Base-by-base conservation (phyloP, 1,140 invertebrate species). In the Goniozus legneri region DNA sequence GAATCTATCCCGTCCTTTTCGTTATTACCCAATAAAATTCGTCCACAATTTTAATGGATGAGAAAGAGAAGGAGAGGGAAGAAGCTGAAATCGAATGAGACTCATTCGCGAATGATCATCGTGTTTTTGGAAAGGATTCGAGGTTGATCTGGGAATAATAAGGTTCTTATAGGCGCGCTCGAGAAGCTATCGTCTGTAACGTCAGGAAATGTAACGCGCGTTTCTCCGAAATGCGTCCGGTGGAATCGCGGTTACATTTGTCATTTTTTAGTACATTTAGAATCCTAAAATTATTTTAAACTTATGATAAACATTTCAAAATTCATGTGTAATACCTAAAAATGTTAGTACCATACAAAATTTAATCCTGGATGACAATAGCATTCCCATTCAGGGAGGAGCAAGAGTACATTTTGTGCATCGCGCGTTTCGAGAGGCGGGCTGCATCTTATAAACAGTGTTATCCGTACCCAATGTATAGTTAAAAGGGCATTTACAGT, bases 381-480 rank as follows among this genome's bases (percentile, higher is more conserved):
- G n/a, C n/a, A n/a, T n/a, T n/a, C n/a, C n/a, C n/a, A n/a, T n/a
- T n/a, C 56, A 50, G 30, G 22, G 14, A 15, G 44, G 19, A 47
- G 39, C 39, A 50, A 48, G 40, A 44, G 37, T 48, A 53, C 44
- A 53, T n/a, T n/a, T 4, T 50, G 47, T 58, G 53, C 35, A 54
- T 69, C 71, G 68, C 69, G 71, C 68, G 56, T 64, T 56, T 53
- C 56, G 66, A 69, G 67, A 71, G 66, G 60, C 60, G 69, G 65
- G 71, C 69, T 67, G 70, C 65, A 55, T 57, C 47, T 67, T 37
- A 61, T 54, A 62, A 64, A 68, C 61, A 68, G 58, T 71, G 60
- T 69, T 69, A 71, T 75, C 70, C 65, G 65, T 76, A 75, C 73
- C 73, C 74, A 75, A 67, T 72, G 69, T 70, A 60, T 73, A 69